Base-by-base conservation (phyloP, 2,888 invertebrate genomes). In the Augochlorella aurata region DNA sequence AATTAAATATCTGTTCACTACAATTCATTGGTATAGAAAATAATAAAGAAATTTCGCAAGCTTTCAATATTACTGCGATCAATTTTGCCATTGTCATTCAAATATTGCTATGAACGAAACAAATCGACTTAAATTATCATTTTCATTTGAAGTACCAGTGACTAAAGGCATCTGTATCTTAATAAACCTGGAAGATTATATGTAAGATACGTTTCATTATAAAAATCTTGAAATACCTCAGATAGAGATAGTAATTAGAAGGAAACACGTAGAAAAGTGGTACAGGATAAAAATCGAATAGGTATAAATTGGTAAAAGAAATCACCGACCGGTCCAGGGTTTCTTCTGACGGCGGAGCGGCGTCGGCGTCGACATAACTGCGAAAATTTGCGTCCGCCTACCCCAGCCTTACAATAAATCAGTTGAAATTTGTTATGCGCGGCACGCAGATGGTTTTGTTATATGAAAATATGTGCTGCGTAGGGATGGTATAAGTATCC, bases 381-480 rank as follows among this genome's bases (percentile, higher is more conserved):
- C 84, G 89, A 88, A 85, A 88, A 88, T 88, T 88, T 83, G 89
- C 87, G 87, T 83, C 82, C 87, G 82, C 79, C 82, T 69, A 73
- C 83, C 87, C 87, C 88, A 77, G 83, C 86, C 87, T 89, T 89
- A 89, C 93, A 92, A 93, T 93, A 93, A 93, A 93, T 93, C 93
- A 93, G 93, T 90, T 90, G 92, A 93, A 93, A 93, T 93, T 93
- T 93, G 93, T 93, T 93, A 93, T 92, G 93, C 93, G 91, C 93
- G 91, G 93, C 93, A 93, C 93, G 93, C 93, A 93, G 93, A 93
- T 93, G 93, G 93, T 93, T 93, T 93, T 93, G 93, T 93, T 93
- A 93, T 93, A 93, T 93, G 93, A 93, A 93, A 93, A 93, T 93
- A 93, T 93, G 93, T 93, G 93, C 93, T 92, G 91, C 91, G 88